These are phyloP conservation scores for Megaustenia siamemsis DNA, from an alignment of 2,888 invertebrate species.

Conservation along the genomic window DNA sequence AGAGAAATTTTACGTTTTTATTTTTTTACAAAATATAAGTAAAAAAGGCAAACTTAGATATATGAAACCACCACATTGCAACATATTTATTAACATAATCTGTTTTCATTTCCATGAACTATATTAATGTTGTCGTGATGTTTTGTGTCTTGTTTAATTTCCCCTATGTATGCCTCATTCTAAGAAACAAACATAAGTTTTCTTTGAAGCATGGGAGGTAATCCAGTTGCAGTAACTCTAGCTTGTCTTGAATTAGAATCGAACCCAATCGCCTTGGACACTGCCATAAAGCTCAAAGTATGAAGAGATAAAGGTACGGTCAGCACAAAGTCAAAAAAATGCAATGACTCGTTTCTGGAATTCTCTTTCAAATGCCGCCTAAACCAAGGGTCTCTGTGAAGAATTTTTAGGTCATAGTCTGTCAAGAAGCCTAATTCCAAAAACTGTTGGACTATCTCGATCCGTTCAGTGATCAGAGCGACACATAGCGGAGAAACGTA, in stretches of 20 bases:
- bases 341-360: conserved; percentile 5
- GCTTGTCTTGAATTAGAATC: conserved; percentile 1
- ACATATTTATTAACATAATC: no score
- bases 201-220: conserved; percentile 14
- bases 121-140: no score
- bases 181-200: background rate
- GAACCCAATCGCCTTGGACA: conserved; percentile 29
- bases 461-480: conserved; percentile 11
- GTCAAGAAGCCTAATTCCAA: conserved; percentile 20
- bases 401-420: conserved; percentile 12
- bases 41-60: no score
- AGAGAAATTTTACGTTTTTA: no score
- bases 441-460: conserved; percentile 14
- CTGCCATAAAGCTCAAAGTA: conserved; percentile 4
- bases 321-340: conserved; percentile 14
- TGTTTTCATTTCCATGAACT: no score
- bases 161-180: no score
- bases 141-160: no score
- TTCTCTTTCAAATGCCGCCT: conserved; percentile 14
- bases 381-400: background rate
- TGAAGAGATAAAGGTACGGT: background rate
- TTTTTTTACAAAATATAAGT: no score
- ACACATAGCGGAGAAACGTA: conserved; percentile 3
- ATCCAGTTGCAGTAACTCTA: background rate
- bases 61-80: no score